Base-by-base conservation (phyloP, 2,113 vertebrate species). In the Pluvialis apricaria region DNA sequence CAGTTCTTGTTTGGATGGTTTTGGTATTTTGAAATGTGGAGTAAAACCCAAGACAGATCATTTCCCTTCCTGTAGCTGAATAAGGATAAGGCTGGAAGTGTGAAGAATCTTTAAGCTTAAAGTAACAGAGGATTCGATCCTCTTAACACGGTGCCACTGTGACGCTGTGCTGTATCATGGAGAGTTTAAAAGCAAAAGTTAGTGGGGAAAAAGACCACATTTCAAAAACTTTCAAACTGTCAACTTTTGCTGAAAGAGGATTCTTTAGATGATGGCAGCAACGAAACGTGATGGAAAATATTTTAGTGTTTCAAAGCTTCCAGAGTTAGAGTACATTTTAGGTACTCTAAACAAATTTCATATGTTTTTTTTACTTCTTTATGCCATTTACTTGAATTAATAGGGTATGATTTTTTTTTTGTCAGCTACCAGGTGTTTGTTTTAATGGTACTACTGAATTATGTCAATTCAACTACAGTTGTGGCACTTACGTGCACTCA, bases 1-100 rank as follows among this genome's bases (percentile, higher is more conserved):
- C 90, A 87, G 86, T 81, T 96, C 95, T 95, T 92, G 86, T 96
- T 94, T 92, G 92, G 86, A 92, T 93, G 86, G 88, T 60, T 96
- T 96, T 62, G 93, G 65, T 95, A 20, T 96, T 96, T 92, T 90
- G 94, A 97, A 96, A 92, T 52, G 86, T 54, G 76, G 89, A 94
- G 88, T 95, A 77, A 96, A 96, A 96, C 92, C 94, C 75, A 82
- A 93, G 75, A 29, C 29, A 80, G 83, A 70, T 84, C 75, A 70
- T 54, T 95, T 90, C 32, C 19, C 18, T 95, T 90, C 68, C 84
- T 49, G 15, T 10, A 68, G 55, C 60, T 92, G 78, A 93, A 52
- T 71, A 66, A 91, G 86, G 68, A 60, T 96, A 72, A 92, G 71
- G n/a, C 69, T 84, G 77, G 57, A 94, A 94, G 79, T 38, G 54